A percentile compares a stretch with the other conserved stretches of the same genome.
These are phyloP conservation scores for Heteromurus nitidus DNA, from an alignment of 2,888 invertebrate species.

Conservation along the genomic window DNA sequence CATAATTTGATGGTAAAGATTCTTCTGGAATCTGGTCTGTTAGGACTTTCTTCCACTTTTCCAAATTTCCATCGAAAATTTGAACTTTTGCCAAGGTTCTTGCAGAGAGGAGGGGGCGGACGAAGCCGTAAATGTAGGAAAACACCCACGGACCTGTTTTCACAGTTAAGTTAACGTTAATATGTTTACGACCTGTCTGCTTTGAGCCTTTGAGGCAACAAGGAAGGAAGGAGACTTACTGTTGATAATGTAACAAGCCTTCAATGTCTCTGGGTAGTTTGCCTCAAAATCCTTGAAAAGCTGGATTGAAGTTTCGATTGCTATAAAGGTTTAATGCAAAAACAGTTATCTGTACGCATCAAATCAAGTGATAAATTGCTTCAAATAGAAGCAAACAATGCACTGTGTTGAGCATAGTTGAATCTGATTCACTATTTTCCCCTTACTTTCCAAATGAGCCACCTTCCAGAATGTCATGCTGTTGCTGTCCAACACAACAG, in stretches of 20 bases:
- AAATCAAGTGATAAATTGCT: too few relatives aligned
- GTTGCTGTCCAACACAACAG: slow-evolving; percentile 63
- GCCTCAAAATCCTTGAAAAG: slow-evolving; percentile 63
- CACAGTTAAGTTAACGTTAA: neutral
- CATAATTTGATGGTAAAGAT: slow-evolving; percentile 62
- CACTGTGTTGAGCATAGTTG: neutral
- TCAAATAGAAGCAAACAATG: too few relatives aligned
- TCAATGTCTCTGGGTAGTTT: slow-evolving; percentile 65
- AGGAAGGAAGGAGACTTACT: too few relatives aligned
- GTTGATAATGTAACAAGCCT: slow-evolving; percentile 63
- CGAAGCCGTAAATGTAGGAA: slow-evolving; percentile 40
- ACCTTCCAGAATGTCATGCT: slow-evolving; percentile 67
- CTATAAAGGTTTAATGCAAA: too few relatives aligned
- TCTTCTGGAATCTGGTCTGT: slow-evolving; percentile 42
- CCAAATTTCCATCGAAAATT: slow-evolving; percentile 50
- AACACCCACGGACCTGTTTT: slow-evolving; percentile 50
- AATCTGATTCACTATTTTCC: neutral
- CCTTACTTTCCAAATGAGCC: slow-evolving; percentile 66
- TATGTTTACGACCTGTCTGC: neutral
- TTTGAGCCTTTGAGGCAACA: too few relatives aligned
- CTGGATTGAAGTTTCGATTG: slow-evolving; percentile 55
- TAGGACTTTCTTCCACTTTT: slow-evolving; percentile 59
- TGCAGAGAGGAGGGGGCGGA: slow-evolving; percentile 43
- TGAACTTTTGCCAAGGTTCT: slow-evolving; percentile 50
- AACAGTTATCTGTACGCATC: too few relatives aligned